Evolutionary conservation across 2,113 vertebrate genomes (phyloP).

Genomic region (Gambusia holbrooki): DNA sequence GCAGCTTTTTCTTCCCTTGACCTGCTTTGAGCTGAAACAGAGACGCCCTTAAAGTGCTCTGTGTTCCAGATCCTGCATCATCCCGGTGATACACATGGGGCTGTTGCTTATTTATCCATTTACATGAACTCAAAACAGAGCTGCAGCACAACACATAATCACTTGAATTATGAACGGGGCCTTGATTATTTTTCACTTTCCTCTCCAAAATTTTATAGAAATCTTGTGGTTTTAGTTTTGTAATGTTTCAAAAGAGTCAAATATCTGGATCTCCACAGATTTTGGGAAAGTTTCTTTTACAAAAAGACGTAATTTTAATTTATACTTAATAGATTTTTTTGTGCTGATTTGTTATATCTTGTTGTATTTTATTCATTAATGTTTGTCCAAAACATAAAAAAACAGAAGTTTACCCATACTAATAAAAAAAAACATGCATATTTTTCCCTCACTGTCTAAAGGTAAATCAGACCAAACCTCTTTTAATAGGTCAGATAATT

Average conservation of each 20-base stretch:
- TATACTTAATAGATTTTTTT: too few relatives aligned
- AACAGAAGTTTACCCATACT: too few relatives aligned
- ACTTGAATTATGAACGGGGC: background rate
- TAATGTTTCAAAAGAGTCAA: background rate
- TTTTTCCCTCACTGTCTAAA: too few relatives aligned
- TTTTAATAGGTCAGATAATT: too few relatives aligned
- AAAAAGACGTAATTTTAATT: background rate
- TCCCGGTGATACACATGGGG: background rate
- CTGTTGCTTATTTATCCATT: slow-evolving; percentile 16
- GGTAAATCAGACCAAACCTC: too few relatives aligned
- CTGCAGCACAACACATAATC: slow-evolving; percentile 9
- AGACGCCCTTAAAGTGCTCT: background rate
- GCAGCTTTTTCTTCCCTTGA: slow-evolving; percentile 31
- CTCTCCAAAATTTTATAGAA: background rate
- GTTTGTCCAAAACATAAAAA: too few relatives aligned
- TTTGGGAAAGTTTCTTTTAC: background rate
- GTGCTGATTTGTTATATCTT: too few relatives aligned
- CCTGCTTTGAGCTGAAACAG: slow-evolving; percentile 26
- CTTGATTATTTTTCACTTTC: background rate
- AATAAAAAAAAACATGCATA: too few relatives aligned
- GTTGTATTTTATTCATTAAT: too few relatives aligned
- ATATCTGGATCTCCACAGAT: background rate
- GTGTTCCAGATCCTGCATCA: background rate
- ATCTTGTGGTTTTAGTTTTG: background rate
- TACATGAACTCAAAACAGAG: slow-evolving; percentile 5